A percentile compares a stretch with the other conserved stretches of the same genome.
Conservation (phyloP, 2,797 vertebrate species). For the Hozukius guyotensis region DNA sequence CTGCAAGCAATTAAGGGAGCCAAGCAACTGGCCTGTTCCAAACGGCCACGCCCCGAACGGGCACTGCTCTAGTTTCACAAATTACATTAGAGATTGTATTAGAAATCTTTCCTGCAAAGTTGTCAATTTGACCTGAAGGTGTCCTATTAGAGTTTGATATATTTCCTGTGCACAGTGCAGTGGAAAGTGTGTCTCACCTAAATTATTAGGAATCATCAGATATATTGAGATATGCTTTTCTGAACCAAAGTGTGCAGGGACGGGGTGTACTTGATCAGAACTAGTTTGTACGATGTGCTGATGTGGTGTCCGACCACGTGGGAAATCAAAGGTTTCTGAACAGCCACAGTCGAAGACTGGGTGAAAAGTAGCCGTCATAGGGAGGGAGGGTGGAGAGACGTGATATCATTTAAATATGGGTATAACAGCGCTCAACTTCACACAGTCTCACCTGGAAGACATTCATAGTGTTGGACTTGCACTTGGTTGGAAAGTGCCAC, state of each 20-base stretch:
- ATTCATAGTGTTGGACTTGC: no score
- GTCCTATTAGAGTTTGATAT: not conserved
- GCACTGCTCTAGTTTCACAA: not conserved
- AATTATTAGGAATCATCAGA: no score
- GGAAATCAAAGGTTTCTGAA: not conserved
- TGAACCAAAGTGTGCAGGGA: no score
- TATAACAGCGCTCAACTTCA: no score
- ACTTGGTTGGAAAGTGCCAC: no score
- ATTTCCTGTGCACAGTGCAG: not conserved
- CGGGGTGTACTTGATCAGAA: not conserved
- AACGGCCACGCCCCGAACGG: not conserved
- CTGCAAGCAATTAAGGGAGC: no score
- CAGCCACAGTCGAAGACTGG: no score
- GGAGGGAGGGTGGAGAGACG: rapidly evolving
- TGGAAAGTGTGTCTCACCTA: not conserved
- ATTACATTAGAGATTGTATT: not conserved
- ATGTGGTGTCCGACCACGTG: not conserved
- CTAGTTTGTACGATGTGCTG: not conserved
- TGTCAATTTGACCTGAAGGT: not conserved
- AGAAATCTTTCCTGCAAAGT: not conserved
- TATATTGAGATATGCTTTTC: no score
- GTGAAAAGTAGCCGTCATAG: no score
- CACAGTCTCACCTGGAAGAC: no score
- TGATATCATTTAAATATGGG: not conserved
- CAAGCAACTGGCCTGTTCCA: no score